Base-by-base conservation (phyloP, 2,888 invertebrate species). In the Diplazon laetatorius region DNA sequence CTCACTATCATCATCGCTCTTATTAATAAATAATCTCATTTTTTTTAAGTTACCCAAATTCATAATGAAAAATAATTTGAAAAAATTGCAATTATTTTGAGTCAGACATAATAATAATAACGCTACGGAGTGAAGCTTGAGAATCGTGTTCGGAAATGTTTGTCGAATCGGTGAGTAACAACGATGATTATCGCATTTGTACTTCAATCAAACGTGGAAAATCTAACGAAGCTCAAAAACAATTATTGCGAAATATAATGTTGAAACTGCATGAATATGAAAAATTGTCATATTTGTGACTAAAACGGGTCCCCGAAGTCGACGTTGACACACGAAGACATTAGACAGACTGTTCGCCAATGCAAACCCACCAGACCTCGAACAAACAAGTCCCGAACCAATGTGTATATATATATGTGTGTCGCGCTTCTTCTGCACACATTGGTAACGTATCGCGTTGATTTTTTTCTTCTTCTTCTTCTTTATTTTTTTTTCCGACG, bases 251-350 rank as follows among this genome's bases (percentile, higher is more conserved):
- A 22, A 16, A n/a, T n/a, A n/a, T n/a, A n/a, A 30, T 30, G 30
- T 30, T 6, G 30, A 6, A 30, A 6, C 30, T 30, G 4, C n/a
- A n/a, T n/a, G n/a, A n/a, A 30, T 30, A 30, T 30, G n/a, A n/a
- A n/a, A n/a, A 66, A 71, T 76, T 57, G 57, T 63, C 14, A 5
- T 76, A 48, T 74, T 69, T 74, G 65, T 57, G 48, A 59, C 69
- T 59, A 46, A 12, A 55, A 10, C 37, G 18, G n/a, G 16, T 10
- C n/a, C 10, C 6, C 12, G 10, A 37, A 14, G 42, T 20, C 20
- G 39, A 22, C 20, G 8, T 16, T 30, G 35, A 42, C 42, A 12
- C 10, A 42, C n/a, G 42, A 2, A 2, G 2, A 6, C 2, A 6
- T 30, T 30, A 30, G 6, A 2, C 30, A 30, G 2, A 30, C 30